These are phyloP conservation scores for Murina feae DNA, from an alignment of 2,113 vertebrate species.

Conservation along the genomic window DNA sequence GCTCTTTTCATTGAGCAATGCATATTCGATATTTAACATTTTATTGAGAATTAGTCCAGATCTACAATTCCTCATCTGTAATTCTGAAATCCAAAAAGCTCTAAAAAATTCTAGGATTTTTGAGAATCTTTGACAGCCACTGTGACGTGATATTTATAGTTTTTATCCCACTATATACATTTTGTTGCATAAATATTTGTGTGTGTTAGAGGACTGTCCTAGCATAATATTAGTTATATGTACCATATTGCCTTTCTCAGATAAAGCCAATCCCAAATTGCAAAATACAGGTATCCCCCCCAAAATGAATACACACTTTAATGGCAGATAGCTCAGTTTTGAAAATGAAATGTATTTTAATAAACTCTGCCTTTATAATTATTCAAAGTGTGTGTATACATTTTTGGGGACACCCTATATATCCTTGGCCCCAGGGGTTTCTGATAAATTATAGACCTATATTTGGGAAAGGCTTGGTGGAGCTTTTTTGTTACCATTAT, in stretches of 20 bases:
- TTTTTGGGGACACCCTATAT: not conserved
- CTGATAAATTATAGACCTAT: not conserved
- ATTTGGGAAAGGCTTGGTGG: constrained; percentile 1
- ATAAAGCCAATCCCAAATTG: not conserved
- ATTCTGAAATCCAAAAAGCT: not conserved
- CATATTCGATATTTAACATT: constrained; percentile 16
- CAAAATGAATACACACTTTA: no score
- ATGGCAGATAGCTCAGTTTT: no score
- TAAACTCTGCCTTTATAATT: no score
- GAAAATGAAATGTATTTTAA: no score
- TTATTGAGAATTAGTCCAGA: not conserved
- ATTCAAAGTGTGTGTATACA: no score
- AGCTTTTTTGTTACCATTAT: constrained; percentile 17
- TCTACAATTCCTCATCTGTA: not conserved
- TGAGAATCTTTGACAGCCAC: not conserved
- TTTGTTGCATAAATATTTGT: not conserved
- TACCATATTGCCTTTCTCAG: not conserved
- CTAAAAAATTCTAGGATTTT: not conserved
- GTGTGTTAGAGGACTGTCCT: not conserved
- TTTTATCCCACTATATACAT: not conserved
- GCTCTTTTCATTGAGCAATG: not conserved
- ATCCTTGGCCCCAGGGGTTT: not conserved
- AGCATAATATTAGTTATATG: not conserved
- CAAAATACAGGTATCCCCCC: not conserved
- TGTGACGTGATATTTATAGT: not conserved